phyloP scores from a whole-genome alignment of 2,113 vertebrate species.

The Apodemus sylvaticus region DNA sequence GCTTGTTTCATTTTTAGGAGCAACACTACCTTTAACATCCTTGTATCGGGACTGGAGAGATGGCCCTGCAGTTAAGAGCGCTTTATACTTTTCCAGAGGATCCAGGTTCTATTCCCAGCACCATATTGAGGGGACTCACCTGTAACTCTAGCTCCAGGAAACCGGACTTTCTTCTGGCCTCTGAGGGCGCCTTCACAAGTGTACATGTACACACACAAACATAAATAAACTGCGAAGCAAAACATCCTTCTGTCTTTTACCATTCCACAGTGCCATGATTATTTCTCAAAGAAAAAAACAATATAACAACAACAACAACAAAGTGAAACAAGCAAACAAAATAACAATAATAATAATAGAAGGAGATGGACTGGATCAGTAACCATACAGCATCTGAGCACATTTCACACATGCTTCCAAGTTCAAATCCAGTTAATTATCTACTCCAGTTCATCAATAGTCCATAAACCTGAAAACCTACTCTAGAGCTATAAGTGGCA shows the following conservation, averaged over 20 bases:
- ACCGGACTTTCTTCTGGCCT: neutral
- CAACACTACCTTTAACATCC: neutral
- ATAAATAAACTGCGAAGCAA: neutral
- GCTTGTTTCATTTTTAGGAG: neutral
- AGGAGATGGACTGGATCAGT: neutral
- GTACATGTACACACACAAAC: neutral
- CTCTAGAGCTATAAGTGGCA: neutral
- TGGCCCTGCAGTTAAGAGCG: neutral
- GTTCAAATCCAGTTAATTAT: neutral
- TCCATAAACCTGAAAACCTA: neutral
- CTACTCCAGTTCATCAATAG: neutral
- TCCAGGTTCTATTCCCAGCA: neutral
- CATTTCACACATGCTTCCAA: neutral
- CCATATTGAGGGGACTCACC: neutral
- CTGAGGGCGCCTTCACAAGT: neutral
- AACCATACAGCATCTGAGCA: neutral
- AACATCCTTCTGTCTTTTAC: neutral
- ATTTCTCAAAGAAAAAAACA: constrained; percentile 5
- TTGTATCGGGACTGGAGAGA: neutral
- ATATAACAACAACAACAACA: neutral
- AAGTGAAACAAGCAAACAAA: neutral
- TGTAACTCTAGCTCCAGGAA: neutral
- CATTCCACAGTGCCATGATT: neutral
- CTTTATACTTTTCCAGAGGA: neutral
- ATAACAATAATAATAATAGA: neutral